Conservation (phyloP, 2,113 vertebrate species). For the Bothrops jararaca region DNA sequence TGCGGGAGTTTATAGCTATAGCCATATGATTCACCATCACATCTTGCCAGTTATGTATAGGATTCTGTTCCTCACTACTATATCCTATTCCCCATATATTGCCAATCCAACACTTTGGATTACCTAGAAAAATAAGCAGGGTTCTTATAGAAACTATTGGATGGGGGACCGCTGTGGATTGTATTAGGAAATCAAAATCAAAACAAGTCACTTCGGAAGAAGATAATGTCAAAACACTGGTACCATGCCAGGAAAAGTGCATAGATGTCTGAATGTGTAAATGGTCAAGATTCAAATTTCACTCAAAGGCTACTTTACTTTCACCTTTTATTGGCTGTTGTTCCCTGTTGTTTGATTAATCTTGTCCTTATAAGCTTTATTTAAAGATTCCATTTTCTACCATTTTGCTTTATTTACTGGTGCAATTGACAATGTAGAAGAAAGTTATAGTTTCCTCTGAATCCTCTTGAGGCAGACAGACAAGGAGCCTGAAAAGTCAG, state of each 20-base stretch:
- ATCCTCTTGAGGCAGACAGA: neutral
- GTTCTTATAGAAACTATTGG: neutral
- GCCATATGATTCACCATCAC: neutral
- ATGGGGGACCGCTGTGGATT: neutral
- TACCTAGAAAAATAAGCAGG: neutral
- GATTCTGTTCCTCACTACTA: neutral
- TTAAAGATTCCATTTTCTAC: neutral
- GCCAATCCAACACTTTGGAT: neutral
- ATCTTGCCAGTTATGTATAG: neutral
- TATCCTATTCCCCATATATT: neutral
- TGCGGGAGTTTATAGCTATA: neutral
- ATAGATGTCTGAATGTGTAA: neutral
- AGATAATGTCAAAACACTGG: neutral
- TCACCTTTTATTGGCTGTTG: neutral
- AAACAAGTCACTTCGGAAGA: neutral
- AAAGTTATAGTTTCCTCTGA: neutral
- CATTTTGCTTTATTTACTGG: neutral
- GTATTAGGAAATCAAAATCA: neutral
- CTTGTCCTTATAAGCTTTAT: neutral
- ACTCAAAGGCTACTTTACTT: neutral
- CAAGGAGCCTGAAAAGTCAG: neutral
- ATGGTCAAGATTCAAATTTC: neutral
- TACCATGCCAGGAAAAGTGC: too few relatives aligned
- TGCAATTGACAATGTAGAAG: neutral
- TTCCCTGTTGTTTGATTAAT: neutral